Evolutionary conservation across 2,113 vertebrate species (phyloP).

Genomic region (Lagenorhynchus albirostris): DNA sequence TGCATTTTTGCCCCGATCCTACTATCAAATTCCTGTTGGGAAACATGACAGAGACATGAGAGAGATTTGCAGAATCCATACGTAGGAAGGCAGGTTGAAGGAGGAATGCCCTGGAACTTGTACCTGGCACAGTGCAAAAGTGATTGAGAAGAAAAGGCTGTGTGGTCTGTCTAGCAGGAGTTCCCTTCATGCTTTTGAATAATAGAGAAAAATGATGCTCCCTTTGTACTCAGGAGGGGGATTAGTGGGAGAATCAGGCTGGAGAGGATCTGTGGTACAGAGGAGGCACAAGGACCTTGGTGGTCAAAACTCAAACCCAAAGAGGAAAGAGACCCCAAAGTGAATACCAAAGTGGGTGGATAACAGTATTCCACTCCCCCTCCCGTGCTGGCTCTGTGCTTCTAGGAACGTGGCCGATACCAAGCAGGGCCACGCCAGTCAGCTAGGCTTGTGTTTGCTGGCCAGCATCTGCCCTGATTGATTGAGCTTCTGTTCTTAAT

Average conservation of each 20-base stretch:
- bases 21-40: background rate
- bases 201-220: background rate
- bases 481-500: background rate
- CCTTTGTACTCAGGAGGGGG: background rate
- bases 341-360: background rate
- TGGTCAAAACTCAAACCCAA: background rate
- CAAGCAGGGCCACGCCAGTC: background rate
- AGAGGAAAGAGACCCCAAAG: background rate
- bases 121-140: background rate
- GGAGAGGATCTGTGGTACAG: background rate
- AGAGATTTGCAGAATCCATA: background rate
- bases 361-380: background rate
- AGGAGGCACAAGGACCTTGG: background rate
- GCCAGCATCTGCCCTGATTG: background rate
- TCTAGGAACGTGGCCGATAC: background rate
- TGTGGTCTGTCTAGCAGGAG: too few relatives aligned
- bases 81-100: background rate
- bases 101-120: background rate
- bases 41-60: background rate
- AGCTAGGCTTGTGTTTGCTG: too few relatives aligned
- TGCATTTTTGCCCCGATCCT: background rate
- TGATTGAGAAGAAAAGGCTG: background rate
- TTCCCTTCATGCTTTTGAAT: background rate
- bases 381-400: rapidly evolving
- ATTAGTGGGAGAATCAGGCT: background rate